Evolutionary conservation across 1,140 invertebrate species (phyloP).

Genomic region (Procambarus clarkii): DNA sequence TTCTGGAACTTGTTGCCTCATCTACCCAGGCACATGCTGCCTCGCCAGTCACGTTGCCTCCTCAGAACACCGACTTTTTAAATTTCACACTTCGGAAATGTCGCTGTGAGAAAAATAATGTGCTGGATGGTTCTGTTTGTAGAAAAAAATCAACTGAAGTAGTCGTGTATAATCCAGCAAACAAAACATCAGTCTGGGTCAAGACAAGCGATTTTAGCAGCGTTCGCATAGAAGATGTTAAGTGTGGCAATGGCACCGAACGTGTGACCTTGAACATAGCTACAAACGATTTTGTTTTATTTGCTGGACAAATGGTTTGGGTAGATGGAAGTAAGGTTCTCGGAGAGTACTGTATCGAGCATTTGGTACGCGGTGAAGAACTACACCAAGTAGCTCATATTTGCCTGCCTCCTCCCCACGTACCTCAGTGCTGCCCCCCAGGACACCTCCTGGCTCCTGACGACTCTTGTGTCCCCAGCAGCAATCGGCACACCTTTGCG

Average conservation of each 20-base stretch:
- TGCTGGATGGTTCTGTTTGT: not conserved
- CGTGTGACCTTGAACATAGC: not conserved
- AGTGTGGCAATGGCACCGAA: not conserved
- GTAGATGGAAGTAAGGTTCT: not conserved
- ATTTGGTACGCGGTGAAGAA: not conserved
- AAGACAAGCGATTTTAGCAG: not conserved
- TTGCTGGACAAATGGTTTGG: not conserved
- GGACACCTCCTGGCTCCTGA: not conserved
- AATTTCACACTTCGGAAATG: slow-evolving; percentile 18
- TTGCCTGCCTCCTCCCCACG: not conserved
- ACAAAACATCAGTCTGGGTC: not conserved
- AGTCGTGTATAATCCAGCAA: not conserved
- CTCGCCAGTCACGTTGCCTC: too few relatives aligned
- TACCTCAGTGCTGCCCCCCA: slow-evolving; percentile 34
- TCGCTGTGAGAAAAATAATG: not conserved
- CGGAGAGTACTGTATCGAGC: not conserved
- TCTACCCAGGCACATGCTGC: too few relatives aligned
- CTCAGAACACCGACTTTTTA: not conserved
- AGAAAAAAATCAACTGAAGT: not conserved
- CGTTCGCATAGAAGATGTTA: not conserved
- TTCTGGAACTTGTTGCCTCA: too few relatives aligned
- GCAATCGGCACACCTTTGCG: not conserved
- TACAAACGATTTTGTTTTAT: not conserved
- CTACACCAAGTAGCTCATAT: not conserved
- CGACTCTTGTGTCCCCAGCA: not conserved